These are phyloP conservation scores for Listronotus bonariensis DNA, from an alignment of 1,140 invertebrate species.

Conservation along the genomic window DNA sequence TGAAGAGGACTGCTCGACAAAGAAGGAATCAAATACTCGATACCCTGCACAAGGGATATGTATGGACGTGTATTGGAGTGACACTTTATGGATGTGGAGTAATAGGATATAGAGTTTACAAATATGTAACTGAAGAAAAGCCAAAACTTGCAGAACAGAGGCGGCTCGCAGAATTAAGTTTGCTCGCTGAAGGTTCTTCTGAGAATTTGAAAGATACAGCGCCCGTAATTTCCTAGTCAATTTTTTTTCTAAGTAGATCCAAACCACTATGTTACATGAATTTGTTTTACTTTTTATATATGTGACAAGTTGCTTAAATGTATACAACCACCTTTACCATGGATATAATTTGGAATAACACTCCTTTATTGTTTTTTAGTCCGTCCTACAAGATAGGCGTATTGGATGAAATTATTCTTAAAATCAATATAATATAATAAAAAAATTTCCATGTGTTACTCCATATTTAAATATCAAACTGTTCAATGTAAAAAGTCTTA, in stretches of 20 bases:
- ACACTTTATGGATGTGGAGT: slow-evolving; percentile 58
- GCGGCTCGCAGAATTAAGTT: slow-evolving; percentile 55
- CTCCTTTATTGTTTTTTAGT: no score
- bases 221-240: background rate
- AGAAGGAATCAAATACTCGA: slow-evolving; percentile 51
- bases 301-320: no score
- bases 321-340: no score
- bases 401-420: no score
- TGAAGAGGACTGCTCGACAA: slow-evolving; percentile 7
- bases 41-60: slow-evolving; percentile 59
- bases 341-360: no score
- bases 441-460: no score
- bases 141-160: slow-evolving; percentile 57
- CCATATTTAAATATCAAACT: no score
- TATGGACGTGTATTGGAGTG: slow-evolving; percentile 58
- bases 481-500: no score
- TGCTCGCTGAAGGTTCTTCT: slow-evolving; percentile 60
- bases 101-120: slow-evolving; percentile 57
- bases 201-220: slow-evolving; percentile 16
- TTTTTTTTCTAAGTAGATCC: background rate
- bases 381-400: no score
- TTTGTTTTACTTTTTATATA: no score
- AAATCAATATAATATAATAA: no score
- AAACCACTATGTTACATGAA: background rate
- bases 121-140: slow-evolving; percentile 57